Evolutionary conservation across 2,888 invertebrate species (phyloP), one percentile per base, ranked within the genome.

Genomic region (Aleiodes leptofemur): DNA sequence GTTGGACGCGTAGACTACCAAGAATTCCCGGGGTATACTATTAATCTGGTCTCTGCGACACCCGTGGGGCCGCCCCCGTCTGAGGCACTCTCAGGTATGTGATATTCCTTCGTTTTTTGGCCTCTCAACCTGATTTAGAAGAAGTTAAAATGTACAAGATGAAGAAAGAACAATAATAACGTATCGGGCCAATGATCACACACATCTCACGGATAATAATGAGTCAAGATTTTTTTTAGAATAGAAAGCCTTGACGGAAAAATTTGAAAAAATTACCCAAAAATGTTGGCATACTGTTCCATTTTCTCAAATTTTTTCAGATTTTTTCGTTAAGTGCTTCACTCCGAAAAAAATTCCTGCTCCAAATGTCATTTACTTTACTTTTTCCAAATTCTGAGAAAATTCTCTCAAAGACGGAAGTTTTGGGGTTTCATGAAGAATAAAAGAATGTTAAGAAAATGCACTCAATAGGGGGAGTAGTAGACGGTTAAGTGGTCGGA

Each of bases 1-100:
- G 72, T 55, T 72, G 55, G 48, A 56, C 69, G 70, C 76, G 74
- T 78, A 85, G 85, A 83, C 85, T 87, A 87, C 86, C 85, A 84
- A 83, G 87, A 88, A 88, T 87, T 87, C 84, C 73, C 81, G 74
- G 83, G 83, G 66, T 29, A 55, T 84, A 87, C 87, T 87, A 88
- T 88, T 87, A 87, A 88, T 88, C 87, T 88, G 86, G 82, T 81
- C 86, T 79, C 81, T 82, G 86, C 85, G 87, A 87, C 88, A 88
- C 86, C 83, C 83, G 76, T 71, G 78, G 77, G 74, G 80, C 82
- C 78, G 59, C 77, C 76, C 76, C 77, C 80, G 74, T 80, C 72
- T 80, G 43, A 48, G 64, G 64, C 64, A 14, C 43, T 23, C 64
- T 64, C 64, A 64, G 64, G 64, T 64, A 64, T 64, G 23, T 56